These are phyloP conservation scores for Baronia brevicornis DNA, from an alignment of 2,888 invertebrate genomes.

Conservation along the genomic window DNA sequence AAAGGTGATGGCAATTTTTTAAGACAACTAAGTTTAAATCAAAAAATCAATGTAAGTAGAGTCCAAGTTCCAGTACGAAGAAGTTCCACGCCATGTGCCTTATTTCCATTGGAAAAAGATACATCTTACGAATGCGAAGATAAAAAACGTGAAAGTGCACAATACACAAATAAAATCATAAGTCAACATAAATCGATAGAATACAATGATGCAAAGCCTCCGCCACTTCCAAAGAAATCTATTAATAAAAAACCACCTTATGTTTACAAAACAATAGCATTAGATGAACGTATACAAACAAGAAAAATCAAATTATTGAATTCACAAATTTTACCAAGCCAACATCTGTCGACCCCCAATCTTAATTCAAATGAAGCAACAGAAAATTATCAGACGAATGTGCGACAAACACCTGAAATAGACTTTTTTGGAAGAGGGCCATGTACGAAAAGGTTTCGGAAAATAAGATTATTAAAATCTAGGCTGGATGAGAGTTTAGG, in stretches of 20 bases:
- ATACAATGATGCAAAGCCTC: constrained; percentile 57
- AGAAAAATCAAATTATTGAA: constrained; percentile 68
- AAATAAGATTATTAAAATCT: constrained; percentile 79
- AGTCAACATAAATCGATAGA: constrained; percentile 31
- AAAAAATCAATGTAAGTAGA: constrained; percentile 59
- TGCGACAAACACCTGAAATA: constrained; percentile 41
- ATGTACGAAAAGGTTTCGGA: constrained; percentile 77
- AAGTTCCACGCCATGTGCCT: constrained; percentile 66
- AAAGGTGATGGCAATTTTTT: constrained; percentile 50
- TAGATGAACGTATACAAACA: constrained; percentile 67
- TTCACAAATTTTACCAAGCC: constrained; percentile 54
- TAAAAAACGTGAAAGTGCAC: constrained; percentile 29
- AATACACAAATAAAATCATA: constrained; percentile 28
- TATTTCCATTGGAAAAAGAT: constrained; percentile 58
- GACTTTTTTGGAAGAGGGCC: constrained; percentile 74
- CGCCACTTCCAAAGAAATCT: constrained; percentile 65
- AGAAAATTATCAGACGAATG: constrained; percentile 43
- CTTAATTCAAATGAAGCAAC: constrained; percentile 37
- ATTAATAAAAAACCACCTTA: constrained; percentile 57
- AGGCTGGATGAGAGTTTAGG: constrained; percentile 81
- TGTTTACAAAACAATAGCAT: constrained; percentile 62
- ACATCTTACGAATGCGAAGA: constrained; percentile 48
- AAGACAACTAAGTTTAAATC: constrained; percentile 62
- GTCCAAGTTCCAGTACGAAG: constrained; percentile 57
- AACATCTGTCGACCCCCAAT: constrained; percentile 47